Evolutionary conservation across 2,888 invertebrate genomes (phyloP), one percentile per base, ranked within the genome.

Genomic region (Tetragnatha montana): DNA sequence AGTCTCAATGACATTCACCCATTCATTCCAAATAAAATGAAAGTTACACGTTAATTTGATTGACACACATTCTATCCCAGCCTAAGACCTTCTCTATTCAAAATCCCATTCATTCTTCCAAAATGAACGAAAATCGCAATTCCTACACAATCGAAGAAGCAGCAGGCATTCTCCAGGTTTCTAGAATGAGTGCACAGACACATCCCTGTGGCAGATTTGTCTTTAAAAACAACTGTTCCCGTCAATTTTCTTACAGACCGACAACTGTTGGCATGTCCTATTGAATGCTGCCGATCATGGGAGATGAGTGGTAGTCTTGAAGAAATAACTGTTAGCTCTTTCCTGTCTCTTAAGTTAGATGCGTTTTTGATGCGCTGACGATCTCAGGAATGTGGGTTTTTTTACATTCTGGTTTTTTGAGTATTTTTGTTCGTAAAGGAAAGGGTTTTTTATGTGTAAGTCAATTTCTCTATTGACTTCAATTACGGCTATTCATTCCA

Each of bases 151-250:
- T 60, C 60, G 60, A 60, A 60, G 12, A 60, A 60, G 60, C 60
- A 60, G 6, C 60, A 60, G 8, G 17, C 17, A 60, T 60, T 60
- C 60, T 60, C 60, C 60, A 17, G 60, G 60, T 60, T 60, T 60
- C 60, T 17, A 60, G 60, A 17, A 60, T 60, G 60, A 60, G 60
- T 60, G 60, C 60, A 60, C 60, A 60, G 60, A 60, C 60, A 60
- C 60, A 60, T 60, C 60, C 35, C 35, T 6, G 17, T 35, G 22
- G 17, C 75, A 35, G 35, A 35, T 75, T 22, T 75, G 75, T 17
- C 75, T 75, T 75, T 75, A 75, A 22, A 35, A 75, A 22, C 22
- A 75, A 35, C 75, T 75, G 75, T 22, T 75, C 75, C 22, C 75
- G 75, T 75, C 75, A 47, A 60, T 60, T 60, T 60, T 60, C 60